Evolutionary conservation across 2,797 vertebrate species (phyloP), one percentile per base, ranked within the genome.

Genomic region (Intellagama lesueurii): DNA sequence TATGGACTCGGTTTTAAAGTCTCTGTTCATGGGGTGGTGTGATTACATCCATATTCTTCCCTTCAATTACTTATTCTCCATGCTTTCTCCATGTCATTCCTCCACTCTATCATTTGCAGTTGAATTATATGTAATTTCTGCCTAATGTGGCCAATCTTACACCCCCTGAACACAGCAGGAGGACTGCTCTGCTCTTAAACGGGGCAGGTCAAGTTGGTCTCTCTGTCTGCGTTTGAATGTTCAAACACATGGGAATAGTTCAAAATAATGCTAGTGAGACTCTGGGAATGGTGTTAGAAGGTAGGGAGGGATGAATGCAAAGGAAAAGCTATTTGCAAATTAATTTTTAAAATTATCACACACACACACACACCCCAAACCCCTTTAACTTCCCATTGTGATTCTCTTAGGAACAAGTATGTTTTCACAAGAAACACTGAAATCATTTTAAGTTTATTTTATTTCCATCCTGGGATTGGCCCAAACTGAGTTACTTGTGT

Each of bases 91-190:
- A 87, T 70, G 91, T 47, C 76, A 89, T 90, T 83, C 77, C 89
- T n/a, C 40, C 70, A 82, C 69, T 49, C 86, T 92, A 47, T 88
- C 89, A 92, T 93, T 95, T 95, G 77, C 90, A 60, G 89, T 35
- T 87, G 70, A 81, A 90, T 94, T 92, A 68, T 64, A 88, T 94
- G 88, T 92, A 92, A 93, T 94, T 86, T 83, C 68, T 72, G 11
- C 64, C 73, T 90, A 77, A 69, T 90, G 0, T 84, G 56, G 85
- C 87, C 92, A 91, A 86, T 90, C 86, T 3, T 84, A 52, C 88
- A 19, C 66, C 68, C 89, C 81, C 91, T 93, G 81, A 44, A 89
- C 94, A 81, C 91, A 94, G 91, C 88, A 72, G 87, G 92, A 88
- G 44, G 30, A 86, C 91, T 89, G 40, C 91, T 83, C 89, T 87